Evolutionary conservation across 2,113 vertebrate species (phyloP).

Genomic region (Glaucidium brasilianum): DNA sequence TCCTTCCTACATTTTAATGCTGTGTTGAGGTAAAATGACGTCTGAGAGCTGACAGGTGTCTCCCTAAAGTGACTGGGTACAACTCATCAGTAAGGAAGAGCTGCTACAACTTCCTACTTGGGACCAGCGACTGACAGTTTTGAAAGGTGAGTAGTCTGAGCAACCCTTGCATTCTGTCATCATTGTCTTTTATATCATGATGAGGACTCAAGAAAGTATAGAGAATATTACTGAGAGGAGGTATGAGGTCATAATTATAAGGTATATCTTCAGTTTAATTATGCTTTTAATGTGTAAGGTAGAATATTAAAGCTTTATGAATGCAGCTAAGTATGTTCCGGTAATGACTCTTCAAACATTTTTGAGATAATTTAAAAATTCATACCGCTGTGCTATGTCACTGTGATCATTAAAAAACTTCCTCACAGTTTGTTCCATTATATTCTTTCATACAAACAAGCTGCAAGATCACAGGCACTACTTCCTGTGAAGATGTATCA

Average conservation of each 20-base stretch:
- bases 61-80: not conserved
- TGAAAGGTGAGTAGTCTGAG: not conserved
- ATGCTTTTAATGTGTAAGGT: not conserved
- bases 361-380: conserved; percentile 27
- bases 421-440: conserved; percentile 4
- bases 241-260: conserved; percentile 42
- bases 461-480: conserved; percentile 17
- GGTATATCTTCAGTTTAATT: conserved; percentile 30
- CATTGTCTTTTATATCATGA: not conserved
- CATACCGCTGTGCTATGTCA: not conserved
- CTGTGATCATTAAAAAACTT: not conserved
- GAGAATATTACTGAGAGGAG: not conserved
- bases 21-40: not conserved
- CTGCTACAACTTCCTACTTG: not conserved
- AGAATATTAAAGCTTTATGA: conserved; percentile 21
- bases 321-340: conserved; percentile 3
- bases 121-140: not conserved
- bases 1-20: not conserved
- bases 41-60: not conserved
- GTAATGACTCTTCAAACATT: conserved; percentile 23
- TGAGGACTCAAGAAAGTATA: not conserved
- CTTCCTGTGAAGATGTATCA: conserved; percentile 39
- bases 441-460: conserved; percentile 6
- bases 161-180: not conserved
- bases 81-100: not conserved